These are phyloP conservation scores for Alca torda DNA, from an alignment of 2,797 vertebrate species.

Conservation along the genomic window DNA sequence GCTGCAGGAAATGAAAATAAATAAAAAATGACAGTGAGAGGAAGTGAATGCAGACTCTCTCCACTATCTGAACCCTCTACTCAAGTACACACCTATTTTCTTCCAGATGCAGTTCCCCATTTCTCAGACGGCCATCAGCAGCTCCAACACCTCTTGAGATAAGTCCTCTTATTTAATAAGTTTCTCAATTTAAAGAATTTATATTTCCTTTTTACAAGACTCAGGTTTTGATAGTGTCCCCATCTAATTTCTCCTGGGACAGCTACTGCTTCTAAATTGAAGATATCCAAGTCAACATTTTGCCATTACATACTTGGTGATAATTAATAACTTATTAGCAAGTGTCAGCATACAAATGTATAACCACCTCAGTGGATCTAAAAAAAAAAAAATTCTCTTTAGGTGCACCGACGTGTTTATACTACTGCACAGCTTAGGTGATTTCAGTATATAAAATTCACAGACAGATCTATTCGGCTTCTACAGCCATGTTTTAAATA, in stretches of 20 bases:
- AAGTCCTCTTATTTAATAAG: not conserved
- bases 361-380: not conserved
- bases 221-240: not conserved
- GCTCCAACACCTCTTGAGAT: not conserved
- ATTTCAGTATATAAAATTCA: not conserved
- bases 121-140: not conserved
- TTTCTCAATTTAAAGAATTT: not conserved
- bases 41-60: not conserved
- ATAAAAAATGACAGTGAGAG: not conserved
- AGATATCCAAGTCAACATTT: not conserved
- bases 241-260: not conserved
- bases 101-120: not conserved
- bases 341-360: not conserved
- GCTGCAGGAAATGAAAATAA: not conserved
- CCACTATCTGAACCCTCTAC: not conserved
- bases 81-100: not conserved
- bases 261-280: not conserved
- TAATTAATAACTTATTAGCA: not conserved
- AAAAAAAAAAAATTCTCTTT: not conserved
- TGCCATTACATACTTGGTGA: not conserved
- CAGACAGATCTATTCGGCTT: fast-evolving
- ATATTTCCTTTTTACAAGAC: not conserved
- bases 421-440: not conserved
- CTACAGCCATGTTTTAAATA: not conserved
- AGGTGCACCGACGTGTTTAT: not conserved